Evolutionary conservation across 2,113 vertebrate genomes (phyloP).

Genomic region (Azemiops feae): DNA sequence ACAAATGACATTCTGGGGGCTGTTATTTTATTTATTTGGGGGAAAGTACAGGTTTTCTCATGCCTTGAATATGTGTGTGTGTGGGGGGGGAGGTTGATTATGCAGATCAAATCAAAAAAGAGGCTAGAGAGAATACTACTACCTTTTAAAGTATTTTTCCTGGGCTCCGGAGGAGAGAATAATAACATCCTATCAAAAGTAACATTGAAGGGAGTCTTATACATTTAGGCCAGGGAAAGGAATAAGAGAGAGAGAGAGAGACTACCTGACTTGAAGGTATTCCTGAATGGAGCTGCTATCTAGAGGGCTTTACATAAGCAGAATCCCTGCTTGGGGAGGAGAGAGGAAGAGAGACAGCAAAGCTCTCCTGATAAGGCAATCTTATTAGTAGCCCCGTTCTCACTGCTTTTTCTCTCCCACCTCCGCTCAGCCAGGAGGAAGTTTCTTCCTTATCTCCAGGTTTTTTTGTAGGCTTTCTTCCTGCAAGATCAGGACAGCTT

Average conservation of each 20-base stretch:
- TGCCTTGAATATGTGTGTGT: constrained; percentile 24
- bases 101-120: constrained; percentile 31
- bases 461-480: constrained; percentile 31
- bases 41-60: constrained; percentile 53
- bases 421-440: constrained; percentile 39
- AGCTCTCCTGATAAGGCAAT: constrained; percentile 60
- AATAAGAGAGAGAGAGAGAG: background rate
- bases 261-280: constrained; percentile 36
- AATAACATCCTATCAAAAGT: constrained; percentile 26
- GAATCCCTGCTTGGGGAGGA: constrained; percentile 30
- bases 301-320: constrained; percentile 41
- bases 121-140: background rate
- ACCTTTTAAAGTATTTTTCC: background rate
- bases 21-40: background rate
- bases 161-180: background rate
- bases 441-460: constrained; percentile 53
- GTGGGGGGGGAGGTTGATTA: constrained; percentile 13
- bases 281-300: constrained; percentile 20
- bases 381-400: constrained; percentile 40
- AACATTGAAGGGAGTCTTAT: constrained; percentile 52
- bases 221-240: background rate
- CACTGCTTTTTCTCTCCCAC: background rate
- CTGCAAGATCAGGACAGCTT: constrained; percentile 2
- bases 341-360: constrained; percentile 39
- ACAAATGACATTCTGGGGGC: constrained; percentile 38